These are phyloP conservation scores for Ptychadena robeensis DNA, from an alignment of 2,797 vertebrate genomes.

Conservation along the genomic window DNA sequence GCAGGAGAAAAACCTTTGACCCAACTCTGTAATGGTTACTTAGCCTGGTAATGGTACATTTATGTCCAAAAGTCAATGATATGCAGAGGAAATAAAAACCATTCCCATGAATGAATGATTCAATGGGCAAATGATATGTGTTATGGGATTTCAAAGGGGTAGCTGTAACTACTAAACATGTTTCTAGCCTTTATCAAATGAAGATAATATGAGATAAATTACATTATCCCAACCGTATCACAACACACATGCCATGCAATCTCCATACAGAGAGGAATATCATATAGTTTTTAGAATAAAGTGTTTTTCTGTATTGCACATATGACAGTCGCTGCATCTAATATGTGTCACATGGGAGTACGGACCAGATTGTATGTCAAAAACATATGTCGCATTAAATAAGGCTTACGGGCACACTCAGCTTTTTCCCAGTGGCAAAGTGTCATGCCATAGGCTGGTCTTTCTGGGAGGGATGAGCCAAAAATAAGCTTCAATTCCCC, in stretches of 20 bases:
- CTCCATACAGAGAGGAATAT: slow-evolving; percentile 14
- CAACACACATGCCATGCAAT: not conserved
- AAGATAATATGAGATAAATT: not conserved
- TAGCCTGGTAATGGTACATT: too few species aligned
- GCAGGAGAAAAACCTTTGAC: too few species aligned
- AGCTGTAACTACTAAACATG: too few species aligned
- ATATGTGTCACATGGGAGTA: slow-evolving; percentile 49
- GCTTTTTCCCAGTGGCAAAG: slow-evolving; percentile 50
- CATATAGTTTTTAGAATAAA: slow-evolving; percentile 28
- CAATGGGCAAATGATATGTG: too few species aligned
- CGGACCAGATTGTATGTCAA: slow-evolving; percentile 57
- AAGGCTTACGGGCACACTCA: slow-evolving; percentile 49
- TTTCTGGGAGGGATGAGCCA: slow-evolving; percentile 25
- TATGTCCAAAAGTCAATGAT: too few species aligned
- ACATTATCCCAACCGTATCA: too few species aligned
- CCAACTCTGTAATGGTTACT: too few species aligned
- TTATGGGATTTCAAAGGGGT: too few species aligned
- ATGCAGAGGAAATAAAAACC: too few species aligned
- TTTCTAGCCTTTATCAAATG: not conserved
- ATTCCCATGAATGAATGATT: too few species aligned
- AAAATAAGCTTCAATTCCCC: slow-evolving; percentile 23
- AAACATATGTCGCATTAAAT: slow-evolving; percentile 57
- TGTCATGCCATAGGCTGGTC: slow-evolving; percentile 53
- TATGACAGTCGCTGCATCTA: slow-evolving; percentile 54
- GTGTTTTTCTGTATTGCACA: slow-evolving; percentile 14